A percentile compares a stretch with the other conserved stretches of the same genome.
Conservation (phyloP, 1,140 invertebrate genomes). For the Drosophila trapezifrons region DNA sequence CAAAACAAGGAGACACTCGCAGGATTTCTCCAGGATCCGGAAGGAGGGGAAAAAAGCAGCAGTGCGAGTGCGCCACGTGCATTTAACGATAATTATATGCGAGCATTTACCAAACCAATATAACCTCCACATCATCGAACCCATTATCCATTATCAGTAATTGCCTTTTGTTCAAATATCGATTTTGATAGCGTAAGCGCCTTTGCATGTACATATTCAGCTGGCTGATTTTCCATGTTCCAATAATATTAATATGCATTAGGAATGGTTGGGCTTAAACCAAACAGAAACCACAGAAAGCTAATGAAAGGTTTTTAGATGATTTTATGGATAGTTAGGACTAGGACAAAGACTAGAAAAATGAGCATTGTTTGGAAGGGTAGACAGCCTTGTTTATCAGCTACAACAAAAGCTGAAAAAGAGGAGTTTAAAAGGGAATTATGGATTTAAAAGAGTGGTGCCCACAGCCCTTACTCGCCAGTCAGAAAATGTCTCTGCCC, state of each 20-base stretch:
- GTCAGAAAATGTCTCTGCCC: no score
- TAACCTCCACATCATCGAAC: conserved; percentile 5
- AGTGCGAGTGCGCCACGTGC: conserved; percentile 41
- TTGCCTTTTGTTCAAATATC: conserved; percentile 75
- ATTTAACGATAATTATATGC: conserved; percentile 72
- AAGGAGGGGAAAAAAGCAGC: background rate
- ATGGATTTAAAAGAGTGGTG: no score
- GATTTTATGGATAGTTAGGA: background rate
- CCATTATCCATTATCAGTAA: conserved; percentile 68
- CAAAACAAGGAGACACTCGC: conserved; percentile 6
- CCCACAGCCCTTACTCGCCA: no score
- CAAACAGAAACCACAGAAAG: background rate
- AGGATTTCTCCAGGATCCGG: conserved; percentile 11
- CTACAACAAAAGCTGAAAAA: background rate
- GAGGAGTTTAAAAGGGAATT: background rate
- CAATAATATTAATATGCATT: conserved; percentile 12
- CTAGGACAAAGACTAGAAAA: no score
- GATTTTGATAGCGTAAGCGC: conserved; percentile 63
- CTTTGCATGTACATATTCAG: conserved; percentile 55
- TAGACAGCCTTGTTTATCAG: background rate
- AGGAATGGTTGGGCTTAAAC: background rate
- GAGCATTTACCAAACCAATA: conserved; percentile 26
- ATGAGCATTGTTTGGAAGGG: background rate
- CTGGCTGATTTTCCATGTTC: conserved; percentile 6
- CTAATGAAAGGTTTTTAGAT: background rate